Conservation (phyloP, 2,888 invertebrate genomes). For the Liodrosophila aerea region DNA sequence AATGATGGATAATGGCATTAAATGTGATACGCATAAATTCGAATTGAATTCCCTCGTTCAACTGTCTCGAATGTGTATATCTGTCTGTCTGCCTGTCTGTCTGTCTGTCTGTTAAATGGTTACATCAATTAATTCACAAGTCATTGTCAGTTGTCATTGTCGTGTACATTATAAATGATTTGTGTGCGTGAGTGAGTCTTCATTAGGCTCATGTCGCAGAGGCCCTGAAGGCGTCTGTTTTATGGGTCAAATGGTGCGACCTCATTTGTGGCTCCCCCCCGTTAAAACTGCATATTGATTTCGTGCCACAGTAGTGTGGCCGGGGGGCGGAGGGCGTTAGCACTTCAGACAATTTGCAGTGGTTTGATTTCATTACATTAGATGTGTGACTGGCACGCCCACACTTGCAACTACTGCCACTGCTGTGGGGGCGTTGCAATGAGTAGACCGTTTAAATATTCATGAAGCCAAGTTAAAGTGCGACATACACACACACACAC, state of each 20-base stretch:
- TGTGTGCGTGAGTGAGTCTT: conserved; percentile 61
- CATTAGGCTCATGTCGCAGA: conserved; percentile 55
- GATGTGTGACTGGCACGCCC: conserved; percentile 44
- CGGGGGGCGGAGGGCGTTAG: neutral
- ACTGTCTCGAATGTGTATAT: conserved; percentile 2
- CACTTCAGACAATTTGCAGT: conserved; percentile 63
- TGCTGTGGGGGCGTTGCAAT: conserved; percentile 3
- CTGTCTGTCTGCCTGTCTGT: conserved; percentile 1
- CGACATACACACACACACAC: conserved; percentile 14
- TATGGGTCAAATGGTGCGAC: conserved; percentile 73
- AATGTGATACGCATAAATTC: conserved; percentile 46
- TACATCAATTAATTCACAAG: conserved; percentile 73
- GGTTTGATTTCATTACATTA: conserved; percentile 67
- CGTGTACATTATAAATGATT: conserved; percentile 72
- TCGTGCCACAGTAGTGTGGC: conserved; percentile 7
- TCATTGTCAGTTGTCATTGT: conserved; percentile 65
- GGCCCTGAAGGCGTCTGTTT: conserved; percentile 39
- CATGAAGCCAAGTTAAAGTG: conserved; percentile 55
- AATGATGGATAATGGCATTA: conserved; percentile 75
- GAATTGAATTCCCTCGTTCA: conserved; percentile 38
- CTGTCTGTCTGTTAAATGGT: conserved; percentile 55
- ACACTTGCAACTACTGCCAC: neutral
- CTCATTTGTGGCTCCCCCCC: conserved; percentile 48
- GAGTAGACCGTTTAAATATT: conserved; percentile 49
- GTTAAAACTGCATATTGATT: conserved; percentile 51